Conservation (phyloP, 92 coral and sea anemone genomes). For the Heliopora coerulea region DNA sequence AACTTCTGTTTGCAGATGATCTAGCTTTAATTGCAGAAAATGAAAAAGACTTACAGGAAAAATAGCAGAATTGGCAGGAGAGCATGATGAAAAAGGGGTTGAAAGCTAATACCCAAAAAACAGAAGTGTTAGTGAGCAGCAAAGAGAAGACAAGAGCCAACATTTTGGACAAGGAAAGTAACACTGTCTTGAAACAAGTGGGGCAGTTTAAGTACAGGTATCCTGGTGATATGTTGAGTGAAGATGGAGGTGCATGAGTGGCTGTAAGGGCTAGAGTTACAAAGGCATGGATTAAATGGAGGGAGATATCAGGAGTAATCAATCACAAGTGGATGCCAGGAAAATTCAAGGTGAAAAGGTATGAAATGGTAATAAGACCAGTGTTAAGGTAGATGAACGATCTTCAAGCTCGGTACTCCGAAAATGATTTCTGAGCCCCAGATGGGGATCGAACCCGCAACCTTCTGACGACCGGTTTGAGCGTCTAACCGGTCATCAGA, state of each 20-base stretch:
- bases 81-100: background rate
- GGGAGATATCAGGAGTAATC: constrained; percentile 1
- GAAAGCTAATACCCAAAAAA: constrained; percentile 10
- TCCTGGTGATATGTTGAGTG: background rate
- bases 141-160: background rate
- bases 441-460: no score
- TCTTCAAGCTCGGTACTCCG: no score
- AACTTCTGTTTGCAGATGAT: constrained; percentile 18
- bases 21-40: constrained; percentile 3
- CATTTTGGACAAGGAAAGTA: no score
- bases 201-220: constrained; percentile 5
- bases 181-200: no score
- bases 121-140: constrained; percentile 7
- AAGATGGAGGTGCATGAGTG: no score
- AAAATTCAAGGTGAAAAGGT: background rate
- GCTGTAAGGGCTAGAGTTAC: constrained; percentile 11
- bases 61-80: constrained; percentile 1
- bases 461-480: no score
- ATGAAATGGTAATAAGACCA: background rate
- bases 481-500: no score
- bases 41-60: constrained; percentile 1
- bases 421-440: no score
- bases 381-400: no score
- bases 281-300: constrained; percentile 11
- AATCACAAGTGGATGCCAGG: constrained; percentile 3